These are phyloP conservation scores for Albula glossodonta DNA, from an alignment of 2,113 vertebrate species.

Conservation along the genomic window DNA sequence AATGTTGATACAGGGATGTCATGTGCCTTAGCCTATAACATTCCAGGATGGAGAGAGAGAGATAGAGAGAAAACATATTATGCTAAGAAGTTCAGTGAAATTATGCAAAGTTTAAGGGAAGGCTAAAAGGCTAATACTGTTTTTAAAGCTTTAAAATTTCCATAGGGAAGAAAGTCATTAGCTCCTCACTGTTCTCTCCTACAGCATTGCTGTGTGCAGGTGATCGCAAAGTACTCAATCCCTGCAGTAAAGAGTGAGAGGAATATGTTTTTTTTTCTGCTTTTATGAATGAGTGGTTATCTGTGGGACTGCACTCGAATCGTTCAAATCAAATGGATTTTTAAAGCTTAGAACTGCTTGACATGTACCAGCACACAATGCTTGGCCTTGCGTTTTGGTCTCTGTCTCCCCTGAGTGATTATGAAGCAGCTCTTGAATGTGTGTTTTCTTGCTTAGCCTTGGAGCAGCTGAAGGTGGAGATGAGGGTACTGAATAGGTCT, in stretches of 20 bases:
- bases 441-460: neutral
- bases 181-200: too few species aligned
- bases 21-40: too few species aligned
- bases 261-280: conserved; percentile 23
- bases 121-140: too few species aligned
- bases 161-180: too few species aligned
- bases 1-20: too few species aligned
- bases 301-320: conserved; percentile 33
- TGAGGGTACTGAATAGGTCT: neutral
- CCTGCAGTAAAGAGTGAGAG: conserved; percentile 13
- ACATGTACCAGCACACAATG: conserved; percentile 31
- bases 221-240: too few species aligned
- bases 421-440: neutral
- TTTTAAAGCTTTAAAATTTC: too few species aligned
- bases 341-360: conserved; percentile 33
- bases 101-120: too few species aligned
- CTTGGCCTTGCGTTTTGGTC: conserved; percentile 29
- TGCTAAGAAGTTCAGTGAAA: too few species aligned
- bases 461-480: neutral
- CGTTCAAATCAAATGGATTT: conserved; percentile 54
- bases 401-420: conserved; percentile 19
- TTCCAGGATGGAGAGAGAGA: too few species aligned
- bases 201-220: too few species aligned
- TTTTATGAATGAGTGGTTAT: neutral
- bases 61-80: too few species aligned